Percentiles rank a stretch among this genome's conserved stretches.
phyloP scores from a whole-genome alignment of 2,797 vertebrate species.

The Lophotriccus pileatus region DNA sequence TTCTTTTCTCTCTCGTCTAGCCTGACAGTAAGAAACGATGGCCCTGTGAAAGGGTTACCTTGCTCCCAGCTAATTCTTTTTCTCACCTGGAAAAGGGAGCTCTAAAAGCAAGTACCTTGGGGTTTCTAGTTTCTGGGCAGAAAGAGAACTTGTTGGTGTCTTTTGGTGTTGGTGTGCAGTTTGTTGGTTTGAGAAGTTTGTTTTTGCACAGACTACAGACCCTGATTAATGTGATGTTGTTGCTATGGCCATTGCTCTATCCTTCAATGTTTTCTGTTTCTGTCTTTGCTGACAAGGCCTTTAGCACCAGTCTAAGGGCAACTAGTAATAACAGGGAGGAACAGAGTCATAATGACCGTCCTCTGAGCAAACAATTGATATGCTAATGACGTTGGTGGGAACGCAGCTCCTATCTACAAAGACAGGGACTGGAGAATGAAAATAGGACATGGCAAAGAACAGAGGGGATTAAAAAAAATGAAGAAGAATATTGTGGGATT shows the following conservation, averaged over 20 bases:
- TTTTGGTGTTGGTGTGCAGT: not conserved
- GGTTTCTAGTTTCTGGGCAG: not conserved
- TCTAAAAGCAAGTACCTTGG: not conserved
- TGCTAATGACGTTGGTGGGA: slow-evolving; percentile 54
- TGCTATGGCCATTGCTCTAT: slow-evolving; percentile 36
- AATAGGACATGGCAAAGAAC: slow-evolving; percentile 19
- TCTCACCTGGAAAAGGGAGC: not conserved
- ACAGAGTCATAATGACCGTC: slow-evolving; percentile 56
- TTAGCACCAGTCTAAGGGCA: slow-evolving; percentile 48
- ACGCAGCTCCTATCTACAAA: slow-evolving; percentile 38
- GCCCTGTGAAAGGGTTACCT: not conserved
- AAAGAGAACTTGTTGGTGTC: not conserved
- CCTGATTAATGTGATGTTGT: slow-evolving; percentile 46
- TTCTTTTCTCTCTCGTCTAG: not conserved
- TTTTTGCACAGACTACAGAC: not conserved
- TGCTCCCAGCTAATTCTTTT: not conserved
- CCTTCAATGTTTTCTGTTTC: slow-evolving; percentile 45
- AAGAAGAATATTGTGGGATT: not conserved
- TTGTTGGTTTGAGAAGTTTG: slow-evolving; percentile 15
- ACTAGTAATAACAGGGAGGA: slow-evolving; percentile 47
- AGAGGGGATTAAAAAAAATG: not conserved
- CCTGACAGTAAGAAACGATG: fast-evolving
- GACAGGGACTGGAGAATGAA: not conserved
- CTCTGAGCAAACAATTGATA: slow-evolving; percentile 62
- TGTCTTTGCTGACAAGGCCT: slow-evolving; percentile 50